These are phyloP conservation scores for Jaculus jaculus DNA, from an alignment of 2,113 vertebrate genomes.

Conservation along the genomic window DNA sequence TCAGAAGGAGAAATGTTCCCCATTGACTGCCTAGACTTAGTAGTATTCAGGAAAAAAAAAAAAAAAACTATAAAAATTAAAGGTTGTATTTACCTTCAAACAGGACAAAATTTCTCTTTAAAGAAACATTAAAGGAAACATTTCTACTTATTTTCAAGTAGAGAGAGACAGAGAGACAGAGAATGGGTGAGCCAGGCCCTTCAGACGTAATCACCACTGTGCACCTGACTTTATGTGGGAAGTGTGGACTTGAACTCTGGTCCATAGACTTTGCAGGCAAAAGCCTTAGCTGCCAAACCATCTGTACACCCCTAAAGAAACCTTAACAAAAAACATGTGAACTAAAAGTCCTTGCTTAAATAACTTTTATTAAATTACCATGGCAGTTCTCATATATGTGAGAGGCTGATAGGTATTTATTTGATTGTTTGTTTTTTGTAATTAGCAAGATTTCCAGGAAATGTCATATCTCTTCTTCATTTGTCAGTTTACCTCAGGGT, in stretches of 20 bases:
- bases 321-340: not conserved
- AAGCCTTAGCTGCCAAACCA: no score
- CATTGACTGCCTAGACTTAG: constrained; percentile 45
- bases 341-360: constrained; percentile 12
- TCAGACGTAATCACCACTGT: no score
- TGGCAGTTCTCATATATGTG: not conserved
- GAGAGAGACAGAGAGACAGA: no score
- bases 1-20: not conserved
- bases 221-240: no score
- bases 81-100: constrained; percentile 29
- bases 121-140: not conserved
- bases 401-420: not conserved
- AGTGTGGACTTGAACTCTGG: no score
- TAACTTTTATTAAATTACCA: constrained; percentile 24
- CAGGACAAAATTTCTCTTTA: constrained; percentile 4
- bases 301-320: no score
- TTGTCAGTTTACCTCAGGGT: constrained; percentile 37
- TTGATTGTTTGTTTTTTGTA: constrained; percentile 20
- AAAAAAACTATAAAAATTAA: constrained; percentile 56
- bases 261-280: no score
- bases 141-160: not conserved
- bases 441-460: constrained; percentile 53
- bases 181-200: no score
- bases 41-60: constrained; percentile 46
- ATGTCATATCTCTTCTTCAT: not conserved